phyloP scores from a whole-genome alignment of 2,113 vertebrate species.

The Apus apus region DNA sequence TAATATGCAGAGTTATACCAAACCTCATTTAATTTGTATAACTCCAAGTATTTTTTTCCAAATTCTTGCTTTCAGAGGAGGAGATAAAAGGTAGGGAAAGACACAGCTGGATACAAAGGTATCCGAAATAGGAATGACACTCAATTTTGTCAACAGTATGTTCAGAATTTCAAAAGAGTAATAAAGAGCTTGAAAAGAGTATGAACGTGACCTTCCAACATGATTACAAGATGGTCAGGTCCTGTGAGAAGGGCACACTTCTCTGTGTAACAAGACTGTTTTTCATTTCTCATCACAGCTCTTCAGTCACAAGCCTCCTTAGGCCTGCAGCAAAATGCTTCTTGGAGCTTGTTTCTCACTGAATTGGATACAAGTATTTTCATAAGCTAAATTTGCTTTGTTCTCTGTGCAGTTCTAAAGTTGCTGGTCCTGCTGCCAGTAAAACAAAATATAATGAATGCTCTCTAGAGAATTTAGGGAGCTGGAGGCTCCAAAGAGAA shows the following conservation, averaged over 20 bases:
- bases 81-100: not conserved
- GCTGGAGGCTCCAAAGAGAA: not conserved
- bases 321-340: conserved; percentile 1
- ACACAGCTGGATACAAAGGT: not conserved
- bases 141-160: not conserved
- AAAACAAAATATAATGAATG: conserved; percentile 16
- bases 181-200: not conserved
- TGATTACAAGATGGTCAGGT: not conserved
- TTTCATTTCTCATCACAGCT: not conserved
- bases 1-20: not conserved
- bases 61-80: not conserved
- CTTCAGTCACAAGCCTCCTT: not conserved
- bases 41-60: not conserved
- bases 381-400: conserved; percentile 4
- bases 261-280: not conserved
- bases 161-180: not conserved
- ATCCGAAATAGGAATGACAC: not conserved
- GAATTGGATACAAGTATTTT: not conserved
- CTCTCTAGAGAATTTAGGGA: not conserved
- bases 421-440: not conserved
- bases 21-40: not conserved
- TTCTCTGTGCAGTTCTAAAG: not conserved
- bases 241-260: not conserved
- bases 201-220: not conserved
- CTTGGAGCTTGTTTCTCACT: not conserved